Percentiles rank a stretch among this genome's conserved stretches.
Conservation (phyloP, 1,140 invertebrate genomes). For the Drosophila trapezifrons region DNA sequence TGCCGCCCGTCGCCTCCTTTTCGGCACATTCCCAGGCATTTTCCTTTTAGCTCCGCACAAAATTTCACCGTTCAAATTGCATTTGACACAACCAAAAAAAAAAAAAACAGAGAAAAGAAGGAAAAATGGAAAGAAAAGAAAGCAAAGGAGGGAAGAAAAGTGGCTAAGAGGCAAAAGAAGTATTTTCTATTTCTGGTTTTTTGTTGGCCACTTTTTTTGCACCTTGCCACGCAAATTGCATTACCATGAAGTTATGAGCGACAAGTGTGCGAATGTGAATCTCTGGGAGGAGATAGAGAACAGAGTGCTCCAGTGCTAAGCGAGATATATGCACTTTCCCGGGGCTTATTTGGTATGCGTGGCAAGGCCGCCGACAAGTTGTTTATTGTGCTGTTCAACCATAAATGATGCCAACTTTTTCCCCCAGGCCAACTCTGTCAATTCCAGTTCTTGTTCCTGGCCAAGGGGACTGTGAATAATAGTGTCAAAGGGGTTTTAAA, state of each 20-base stretch:
- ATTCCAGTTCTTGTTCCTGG: constrained; percentile 3
- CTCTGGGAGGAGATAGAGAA: constrained; percentile 32
- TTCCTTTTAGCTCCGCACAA: constrained; percentile 47
- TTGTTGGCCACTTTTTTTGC: constrained; percentile 58
- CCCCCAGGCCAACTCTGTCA: constrained; percentile 15
- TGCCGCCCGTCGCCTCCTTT: constrained; percentile 55
- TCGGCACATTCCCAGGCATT: constrained; percentile 57
- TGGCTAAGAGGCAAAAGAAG: constrained; percentile 56
- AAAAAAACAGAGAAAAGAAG: background rate
- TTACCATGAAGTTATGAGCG: constrained; percentile 77
- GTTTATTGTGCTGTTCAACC: constrained; percentile 33
- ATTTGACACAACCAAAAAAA: constrained; percentile 48
- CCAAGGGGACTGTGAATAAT: background rate
- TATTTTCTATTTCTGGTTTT: constrained; percentile 66
- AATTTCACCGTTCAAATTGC: constrained; percentile 64
- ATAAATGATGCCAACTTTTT: constrained; percentile 40
- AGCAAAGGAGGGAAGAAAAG: constrained; percentile 34
- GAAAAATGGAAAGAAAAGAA: constrained; percentile 17
- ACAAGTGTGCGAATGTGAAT: constrained; percentile 79
- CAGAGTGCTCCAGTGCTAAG: constrained; percentile 27
- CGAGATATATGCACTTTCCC: constrained; percentile 59
- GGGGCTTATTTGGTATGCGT: constrained; percentile 29
- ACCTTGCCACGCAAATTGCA: constrained; percentile 68
- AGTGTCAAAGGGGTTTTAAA: constrained; percentile 6
- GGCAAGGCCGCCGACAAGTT: constrained; percentile 29